Evolutionary conservation across 2,888 invertebrate genomes (phyloP).

Genomic region (Helobdella robusta): DNA sequence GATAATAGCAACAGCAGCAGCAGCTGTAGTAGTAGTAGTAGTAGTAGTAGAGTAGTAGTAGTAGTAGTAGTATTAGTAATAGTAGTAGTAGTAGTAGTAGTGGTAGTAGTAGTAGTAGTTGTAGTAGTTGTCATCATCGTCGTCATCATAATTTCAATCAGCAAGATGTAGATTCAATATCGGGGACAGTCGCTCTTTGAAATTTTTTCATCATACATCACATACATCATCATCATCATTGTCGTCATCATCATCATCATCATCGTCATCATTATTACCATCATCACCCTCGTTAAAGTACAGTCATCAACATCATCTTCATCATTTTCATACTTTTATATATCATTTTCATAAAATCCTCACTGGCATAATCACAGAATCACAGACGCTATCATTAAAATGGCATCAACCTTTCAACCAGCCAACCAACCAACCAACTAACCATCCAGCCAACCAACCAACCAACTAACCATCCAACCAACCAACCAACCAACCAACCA

Average conservation of each 20-base stretch:
- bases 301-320: constrained; percentile 8
- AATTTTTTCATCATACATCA: neutral
- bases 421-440: no score
- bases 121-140: constrained; percentile 2
- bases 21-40: constrained; percentile 8
- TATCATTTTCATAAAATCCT: neutral
- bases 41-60: no score
- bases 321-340: neutral
- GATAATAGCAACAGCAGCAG: constrained; percentile 11
- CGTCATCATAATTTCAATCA: neutral
- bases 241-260: constrained; percentile 13
- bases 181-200: no score
- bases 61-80: no score
- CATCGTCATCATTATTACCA: constrained; percentile 11
- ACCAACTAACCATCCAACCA: no score
- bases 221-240: neutral
- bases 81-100: constrained; percentile 14
- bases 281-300: no score
- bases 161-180: neutral
- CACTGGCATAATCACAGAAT: neutral
- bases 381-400: no score
- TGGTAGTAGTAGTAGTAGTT: constrained; percentile 12
- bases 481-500: no score
- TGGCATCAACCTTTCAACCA: no score
- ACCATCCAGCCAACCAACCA: no score